phyloP scores from a whole-genome alignment of 2,888 invertebrate species.

The Mactromeris polynyma region DNA sequence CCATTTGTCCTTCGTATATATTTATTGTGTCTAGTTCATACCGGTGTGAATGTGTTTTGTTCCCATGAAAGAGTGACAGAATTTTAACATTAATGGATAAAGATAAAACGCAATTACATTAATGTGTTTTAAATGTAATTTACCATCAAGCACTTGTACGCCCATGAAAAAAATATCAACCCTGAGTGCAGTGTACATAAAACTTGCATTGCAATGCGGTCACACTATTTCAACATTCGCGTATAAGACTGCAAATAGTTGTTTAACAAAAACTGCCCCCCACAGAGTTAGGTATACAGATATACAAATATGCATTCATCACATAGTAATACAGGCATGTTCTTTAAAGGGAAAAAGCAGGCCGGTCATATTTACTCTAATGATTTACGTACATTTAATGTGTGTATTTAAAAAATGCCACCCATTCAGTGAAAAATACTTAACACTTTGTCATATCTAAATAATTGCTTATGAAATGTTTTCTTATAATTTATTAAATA shows the following conservation, averaged over 20 bases:
- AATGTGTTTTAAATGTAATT: neutral
- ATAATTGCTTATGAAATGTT: no score
- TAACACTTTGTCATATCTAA: no score
- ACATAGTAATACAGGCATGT: neutral
- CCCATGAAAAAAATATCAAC: neutral
- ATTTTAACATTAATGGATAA: neutral
- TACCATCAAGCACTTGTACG: neutral
- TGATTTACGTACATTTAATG: neutral
- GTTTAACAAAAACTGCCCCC: neutral
- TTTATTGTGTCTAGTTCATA: no score
- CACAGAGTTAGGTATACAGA: neutral
- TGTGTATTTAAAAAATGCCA: no score
- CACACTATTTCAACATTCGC: neutral
- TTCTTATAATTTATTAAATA: no score
- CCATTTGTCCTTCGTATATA: no score
- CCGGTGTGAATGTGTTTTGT: neutral
- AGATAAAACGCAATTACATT: neutral
- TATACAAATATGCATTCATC: neutral
- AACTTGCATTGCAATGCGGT: neutral
- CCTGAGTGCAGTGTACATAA: neutral
- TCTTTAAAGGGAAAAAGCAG: neutral
- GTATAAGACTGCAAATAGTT: neutral
- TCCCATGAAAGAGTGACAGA: neutral
- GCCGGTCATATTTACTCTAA: neutral
- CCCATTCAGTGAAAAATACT: no score